phyloP scores from a whole-genome alignment of 2,113 vertebrate species.

The Desmodus rotundus region DNA sequence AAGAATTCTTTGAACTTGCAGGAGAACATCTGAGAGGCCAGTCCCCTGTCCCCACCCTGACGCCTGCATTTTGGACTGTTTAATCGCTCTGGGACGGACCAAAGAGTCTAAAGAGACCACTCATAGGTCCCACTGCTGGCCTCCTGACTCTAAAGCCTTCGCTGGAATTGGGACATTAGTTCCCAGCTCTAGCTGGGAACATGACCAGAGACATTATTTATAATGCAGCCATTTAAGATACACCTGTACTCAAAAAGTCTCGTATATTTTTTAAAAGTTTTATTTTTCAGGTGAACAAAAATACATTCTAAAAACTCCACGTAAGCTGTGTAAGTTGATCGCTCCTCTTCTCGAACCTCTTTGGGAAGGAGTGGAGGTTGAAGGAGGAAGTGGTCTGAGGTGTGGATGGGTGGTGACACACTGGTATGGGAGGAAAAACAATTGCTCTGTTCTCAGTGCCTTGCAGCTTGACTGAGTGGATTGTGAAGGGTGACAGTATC shows the following conservation, averaged over 20 bases:
- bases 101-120: conserved; percentile 42
- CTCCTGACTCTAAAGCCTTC: conserved; percentile 42
- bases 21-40: conserved; percentile 44
- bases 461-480: background rate
- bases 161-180: conserved; percentile 54
- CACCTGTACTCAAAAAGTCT: conserved; percentile 61
- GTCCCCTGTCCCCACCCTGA: conserved; percentile 8
- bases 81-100: conserved; percentile 50
- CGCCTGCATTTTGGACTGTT: conserved; percentile 52
- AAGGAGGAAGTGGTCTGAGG: background rate
- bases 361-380: background rate
- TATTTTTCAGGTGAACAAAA: conserved; percentile 75
- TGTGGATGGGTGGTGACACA: background rate
- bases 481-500: background rate
- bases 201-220: conserved; percentile 31
- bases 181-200: conserved; percentile 62
- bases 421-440: background rate
- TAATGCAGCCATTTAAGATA: conserved; percentile 69
- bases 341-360: background rate
- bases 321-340: background rate
- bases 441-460: background rate
- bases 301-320: conserved; percentile 74
- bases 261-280: conserved; percentile 75
- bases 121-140: conserved; percentile 50
- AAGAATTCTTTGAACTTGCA: conserved; percentile 58